phyloP scores from a whole-genome alignment of 2,797 vertebrate genomes.

The Anolis apletophallus region DNA sequence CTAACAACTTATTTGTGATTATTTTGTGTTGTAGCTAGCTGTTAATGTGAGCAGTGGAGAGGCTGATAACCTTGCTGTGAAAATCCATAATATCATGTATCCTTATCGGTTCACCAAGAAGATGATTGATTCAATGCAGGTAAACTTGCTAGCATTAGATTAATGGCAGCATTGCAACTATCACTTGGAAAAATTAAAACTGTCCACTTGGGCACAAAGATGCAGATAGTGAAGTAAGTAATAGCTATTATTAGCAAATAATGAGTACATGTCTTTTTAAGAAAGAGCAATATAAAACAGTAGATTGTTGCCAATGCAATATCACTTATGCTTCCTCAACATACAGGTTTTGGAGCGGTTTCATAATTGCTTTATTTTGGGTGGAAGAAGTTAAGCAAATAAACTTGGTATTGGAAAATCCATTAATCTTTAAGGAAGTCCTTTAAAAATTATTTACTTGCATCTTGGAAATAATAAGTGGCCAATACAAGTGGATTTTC shows the following conservation, averaged over 20 bases:
- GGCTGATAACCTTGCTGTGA: slow-evolving; percentile 89
- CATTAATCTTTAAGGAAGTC: no score
- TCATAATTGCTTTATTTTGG: no score
- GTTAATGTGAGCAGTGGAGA: slow-evolving; percentile 88
- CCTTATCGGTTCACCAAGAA: slow-evolving; percentile 96
- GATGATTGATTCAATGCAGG: slow-evolving; percentile 97
- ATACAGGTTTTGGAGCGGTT: no score
- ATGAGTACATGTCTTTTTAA: not conserved
- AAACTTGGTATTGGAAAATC: no score
- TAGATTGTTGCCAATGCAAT: no score
- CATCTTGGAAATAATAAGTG: no score
- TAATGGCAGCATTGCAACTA: not conserved
- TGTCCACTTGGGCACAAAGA: slow-evolving; percentile 34
- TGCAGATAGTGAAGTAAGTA: slow-evolving; percentile 9
- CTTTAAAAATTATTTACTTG: no score
- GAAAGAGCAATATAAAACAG: not conserved
- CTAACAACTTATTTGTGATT: slow-evolving; percentile 14
- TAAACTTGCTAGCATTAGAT: slow-evolving; percentile 54
- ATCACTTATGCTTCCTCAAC: no score
- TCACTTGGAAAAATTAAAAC: not conserved
- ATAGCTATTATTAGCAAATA: slow-evolving; percentile 39
- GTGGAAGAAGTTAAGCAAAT: no score
- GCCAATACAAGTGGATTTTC: no score
- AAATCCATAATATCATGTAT: slow-evolving; percentile 94
- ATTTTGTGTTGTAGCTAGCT: slow-evolving; percentile 83